Base-by-base conservation (phyloP, 2,113 vertebrate genomes). In the Opisthocomus hoazin region DNA sequence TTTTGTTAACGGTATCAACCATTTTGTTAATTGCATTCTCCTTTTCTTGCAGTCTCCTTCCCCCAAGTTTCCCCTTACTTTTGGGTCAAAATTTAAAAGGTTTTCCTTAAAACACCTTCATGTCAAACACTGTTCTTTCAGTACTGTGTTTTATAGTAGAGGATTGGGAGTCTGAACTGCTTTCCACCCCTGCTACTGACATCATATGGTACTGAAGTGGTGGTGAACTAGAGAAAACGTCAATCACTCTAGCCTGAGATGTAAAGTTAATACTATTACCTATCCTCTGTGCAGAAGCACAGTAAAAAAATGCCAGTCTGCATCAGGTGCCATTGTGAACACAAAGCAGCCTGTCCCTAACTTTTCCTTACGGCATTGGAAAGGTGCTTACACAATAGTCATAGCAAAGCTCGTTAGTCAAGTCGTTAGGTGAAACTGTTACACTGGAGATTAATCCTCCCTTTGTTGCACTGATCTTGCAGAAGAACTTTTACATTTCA, bases 341-440 rank as follows among this genome's bases (percentile, higher is more conserved):
- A 23, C 34, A 69, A 86, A 65, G 5, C 51, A 51, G 22, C 20
- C 17, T 37, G 71, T 66, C 39, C 24, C 7, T 34, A 19, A 3
- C 5, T 46, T 51, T 43, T 6, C 19, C 34, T 56, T 48, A 15
- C 4, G 12, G 30, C 41, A 61, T 7, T 34, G 29, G 71, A 78
- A 66, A 70, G 12, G 23, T 18, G 19, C 12, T 53, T 37, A 26
- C 7, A 4, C 0, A 22, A 26, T 0, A 3, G 3, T 34, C 14
- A 41, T 2, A 65, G 29, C 21, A 69, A 61, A 95, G 24, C 15
- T 68, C 17, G n/a, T n/a, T n/a, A 45, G 29, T 9, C 5, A 66
- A 32, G 24, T 36, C 61, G 37, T 53, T 53, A 61, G 39, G 23
- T 29, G 5, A 39, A 75, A 51, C 21, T 46, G 20, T 45, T 43